Evolutionary conservation across 2,113 vertebrate species (phyloP).

Genomic region (Aspidoscelis tigris): DNA sequence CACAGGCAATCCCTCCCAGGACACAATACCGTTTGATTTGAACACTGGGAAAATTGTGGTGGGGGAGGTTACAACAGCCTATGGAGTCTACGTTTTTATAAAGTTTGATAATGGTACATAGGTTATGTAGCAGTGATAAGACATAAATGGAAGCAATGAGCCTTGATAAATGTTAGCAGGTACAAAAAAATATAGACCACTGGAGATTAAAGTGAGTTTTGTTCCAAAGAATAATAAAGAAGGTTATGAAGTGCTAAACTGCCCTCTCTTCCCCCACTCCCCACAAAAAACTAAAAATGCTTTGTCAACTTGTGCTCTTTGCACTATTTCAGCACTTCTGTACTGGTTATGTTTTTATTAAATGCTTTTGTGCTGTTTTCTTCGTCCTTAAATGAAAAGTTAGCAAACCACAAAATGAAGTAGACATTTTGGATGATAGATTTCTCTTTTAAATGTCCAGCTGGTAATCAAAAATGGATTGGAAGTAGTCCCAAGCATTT

Average conservation of each 20-base stretch:
- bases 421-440: constrained; percentile 5
- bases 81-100: background rate
- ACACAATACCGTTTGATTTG: background rate
- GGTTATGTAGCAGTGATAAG: background rate
- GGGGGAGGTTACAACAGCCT: background rate
- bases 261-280: background rate
- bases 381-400: constrained; percentile 3
- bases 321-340: background rate
- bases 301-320: background rate
- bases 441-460: constrained; percentile 27
- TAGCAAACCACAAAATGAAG: background rate
- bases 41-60: background rate
- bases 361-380: constrained; percentile 8
- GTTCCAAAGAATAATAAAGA: background rate
- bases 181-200: background rate
- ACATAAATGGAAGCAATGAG: background rate
- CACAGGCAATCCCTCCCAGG: background rate
- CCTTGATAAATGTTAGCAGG: background rate
- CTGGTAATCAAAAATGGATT: constrained; percentile 12
- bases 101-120: background rate
- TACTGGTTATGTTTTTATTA: background rate
- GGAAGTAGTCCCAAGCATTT: constrained; percentile 25
- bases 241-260: background rate
- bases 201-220: background rate
- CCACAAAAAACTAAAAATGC: background rate